Percentiles rank a stretch among this genome's conserved stretches.
Conservation (phyloP, 1,140 invertebrate species). For the Drosophila sproati region DNA sequence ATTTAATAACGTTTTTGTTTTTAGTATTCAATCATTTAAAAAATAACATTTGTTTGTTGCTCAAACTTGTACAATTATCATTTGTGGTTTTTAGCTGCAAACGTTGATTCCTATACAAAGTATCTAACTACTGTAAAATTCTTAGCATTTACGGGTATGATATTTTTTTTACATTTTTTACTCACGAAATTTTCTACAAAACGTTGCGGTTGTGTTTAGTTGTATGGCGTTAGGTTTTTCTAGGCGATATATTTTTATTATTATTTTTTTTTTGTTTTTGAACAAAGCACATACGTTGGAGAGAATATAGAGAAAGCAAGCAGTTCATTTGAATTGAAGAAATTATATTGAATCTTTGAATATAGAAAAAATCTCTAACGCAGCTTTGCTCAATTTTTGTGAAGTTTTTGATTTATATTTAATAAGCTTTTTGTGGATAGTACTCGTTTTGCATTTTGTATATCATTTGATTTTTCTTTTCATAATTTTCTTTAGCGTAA, state of each 20-base stretch:
- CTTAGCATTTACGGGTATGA: constrained; percentile 74
- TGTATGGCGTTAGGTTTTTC: constrained; percentile 70
- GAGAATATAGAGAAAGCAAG: background rate
- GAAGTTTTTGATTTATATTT: constrained; percentile 23
- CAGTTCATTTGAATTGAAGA: background rate
- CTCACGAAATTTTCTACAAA: constrained; percentile 73
- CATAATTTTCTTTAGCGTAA: constrained; percentile 71
- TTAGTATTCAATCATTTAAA: constrained; percentile 56
- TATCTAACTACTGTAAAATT: constrained; percentile 80
- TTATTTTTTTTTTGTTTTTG: constrained; percentile 38
- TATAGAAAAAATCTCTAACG: constrained; percentile 10
- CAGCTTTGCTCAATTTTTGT: constrained; percentile 23
- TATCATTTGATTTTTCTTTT: constrained; percentile 60
- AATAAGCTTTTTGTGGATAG: constrained; percentile 46
- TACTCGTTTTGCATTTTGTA: constrained; percentile 51
- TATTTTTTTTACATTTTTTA: constrained; percentile 61
- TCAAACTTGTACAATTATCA: constrained; percentile 66
- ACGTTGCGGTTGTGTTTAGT: constrained; percentile 61
- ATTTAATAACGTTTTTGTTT: constrained; percentile 65
- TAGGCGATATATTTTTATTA: constrained; percentile 65
- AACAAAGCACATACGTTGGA: constrained; percentile 56
- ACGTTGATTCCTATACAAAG: constrained; percentile 72
- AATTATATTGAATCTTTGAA: background rate
- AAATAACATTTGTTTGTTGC: constrained; percentile 66
- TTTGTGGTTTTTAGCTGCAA: constrained; percentile 64